Base-by-base conservation (phyloP, 2,797 vertebrate genomes). In the Lutjanus campechanus region DNA sequence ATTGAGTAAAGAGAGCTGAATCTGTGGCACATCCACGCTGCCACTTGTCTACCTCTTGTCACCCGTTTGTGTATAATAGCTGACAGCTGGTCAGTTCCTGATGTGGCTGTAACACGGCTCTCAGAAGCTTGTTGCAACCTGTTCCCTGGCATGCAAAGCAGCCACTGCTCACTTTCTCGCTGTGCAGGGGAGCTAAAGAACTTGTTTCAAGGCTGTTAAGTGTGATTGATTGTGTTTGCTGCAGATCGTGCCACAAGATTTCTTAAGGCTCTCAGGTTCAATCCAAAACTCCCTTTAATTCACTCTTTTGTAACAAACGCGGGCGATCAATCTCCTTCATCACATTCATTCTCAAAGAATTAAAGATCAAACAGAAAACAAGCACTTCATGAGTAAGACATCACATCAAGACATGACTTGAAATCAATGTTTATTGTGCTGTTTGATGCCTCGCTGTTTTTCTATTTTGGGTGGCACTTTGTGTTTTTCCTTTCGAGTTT, bases 181-280 rank as follows among this genome's bases (percentile, higher is more conserved):
- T 0, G 11, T 55, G 50, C 59, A 71, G 40, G 5, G 55, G 20
- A 73, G 65, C 19, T 64, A n/a, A 74, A 70, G 36, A 51, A 12
- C 61, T 64, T 15, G 19, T 68, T 75, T 82, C 41, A 50, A 60
- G 43, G 47, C 62, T 70, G 70, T 77, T 56, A 62, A 56, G 13
- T 74, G 62, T 67, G 69, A 88, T 80, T 78, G 77, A 88, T 84
- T 79, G 50, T 66, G 74, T 68, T 83, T 80, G 62, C 58, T 59
- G 58, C 49, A 54, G 20, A 74, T 43, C 5, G 40, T 36, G 70
- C 51, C 47, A 58, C 40, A 66, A 53, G 16, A 66, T 29, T 55
- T 82, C 53, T 61, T 17, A 51, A 50, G 25, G 44, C 36, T 64
- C 62, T 13, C 16, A 8, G 22, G 25, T 68, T 49, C 9, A 73